phyloP scores from a whole-genome alignment of 2,113 vertebrate genomes.

The Scortum barcoo region DNA sequence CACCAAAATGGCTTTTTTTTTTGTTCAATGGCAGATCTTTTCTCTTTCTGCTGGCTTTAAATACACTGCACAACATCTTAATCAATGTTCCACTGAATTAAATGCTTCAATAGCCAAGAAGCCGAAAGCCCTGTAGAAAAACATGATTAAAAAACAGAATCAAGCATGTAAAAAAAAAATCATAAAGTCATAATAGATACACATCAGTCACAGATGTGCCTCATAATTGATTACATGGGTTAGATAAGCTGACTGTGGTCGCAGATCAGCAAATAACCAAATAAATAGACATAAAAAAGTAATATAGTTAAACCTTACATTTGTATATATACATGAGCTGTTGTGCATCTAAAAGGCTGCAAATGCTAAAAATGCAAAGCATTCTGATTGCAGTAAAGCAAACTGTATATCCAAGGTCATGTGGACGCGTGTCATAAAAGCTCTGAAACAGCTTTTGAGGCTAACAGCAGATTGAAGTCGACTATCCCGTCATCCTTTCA shows the following conservation, averaged over 20 bases:
- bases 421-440: neutral
- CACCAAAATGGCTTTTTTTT: neutral
- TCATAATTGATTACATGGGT: neutral
- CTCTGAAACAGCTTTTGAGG: neutral
- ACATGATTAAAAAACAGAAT: neutral
- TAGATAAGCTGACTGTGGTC: neutral
- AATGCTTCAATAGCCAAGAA: neutral
- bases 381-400: neutral
- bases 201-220: neutral
- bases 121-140: neutral
- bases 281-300: too few species aligned
- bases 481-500: neutral
- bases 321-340: neutral
- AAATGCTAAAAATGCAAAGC: neutral
- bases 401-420: constrained; percentile 16
- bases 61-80: neutral
- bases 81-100: neutral
- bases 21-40: neutral
- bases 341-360: neutral
- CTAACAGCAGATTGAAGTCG: neutral
- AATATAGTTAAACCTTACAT: too few species aligned
- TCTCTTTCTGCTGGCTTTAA: neutral
- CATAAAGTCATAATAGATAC: neutral
- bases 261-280: neutral
- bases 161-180: neutral